Percentiles rank a stretch among this genome's conserved stretches.
Evolutionary conservation across 30 jellyfish, hydroid and myxozoan genomes (phyloP).

Genomic region (Pseudorhiza aurosa): DNA sequence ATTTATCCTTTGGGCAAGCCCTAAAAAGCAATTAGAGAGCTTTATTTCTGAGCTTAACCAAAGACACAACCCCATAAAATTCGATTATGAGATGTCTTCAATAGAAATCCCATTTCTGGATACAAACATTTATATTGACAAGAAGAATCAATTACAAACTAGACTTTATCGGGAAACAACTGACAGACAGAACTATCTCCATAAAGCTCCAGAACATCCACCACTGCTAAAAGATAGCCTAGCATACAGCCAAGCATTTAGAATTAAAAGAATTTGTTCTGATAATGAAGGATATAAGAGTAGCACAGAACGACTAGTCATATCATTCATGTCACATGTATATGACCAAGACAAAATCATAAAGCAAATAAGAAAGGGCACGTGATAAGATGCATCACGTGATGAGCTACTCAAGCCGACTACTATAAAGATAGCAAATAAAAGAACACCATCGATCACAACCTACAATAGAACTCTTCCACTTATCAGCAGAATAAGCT

Average conservation of each 20-base stretch:
- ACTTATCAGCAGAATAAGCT: neutral
- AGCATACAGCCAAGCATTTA: conserved; percentile 27
- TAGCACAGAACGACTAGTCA: neutral
- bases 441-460: neutral
- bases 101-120: conserved; percentile 9
- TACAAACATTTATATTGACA: conserved; percentile 6
- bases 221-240: neutral
- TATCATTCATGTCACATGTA: neutral
- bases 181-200: conserved; percentile 36
- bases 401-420: no score
- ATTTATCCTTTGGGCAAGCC: neutral
- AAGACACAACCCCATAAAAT: conserved; percentile 16
- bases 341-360: neutral
- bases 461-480: neutral
- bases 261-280: conserved; percentile 17
- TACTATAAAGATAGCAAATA: no score
- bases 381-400: no score
- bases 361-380: neutral
- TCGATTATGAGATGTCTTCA: conserved; percentile 1
- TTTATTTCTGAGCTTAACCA: conserved; percentile 4
- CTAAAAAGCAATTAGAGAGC: neutral
- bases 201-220: conserved; percentile 7
- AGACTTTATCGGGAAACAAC: conserved; percentile 25
- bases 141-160: conserved; percentile 1
- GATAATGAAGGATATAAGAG: neutral